These are phyloP conservation scores for Tapera naevia DNA, from an alignment of 2,797 vertebrate genomes.

Conservation along the genomic window DNA sequence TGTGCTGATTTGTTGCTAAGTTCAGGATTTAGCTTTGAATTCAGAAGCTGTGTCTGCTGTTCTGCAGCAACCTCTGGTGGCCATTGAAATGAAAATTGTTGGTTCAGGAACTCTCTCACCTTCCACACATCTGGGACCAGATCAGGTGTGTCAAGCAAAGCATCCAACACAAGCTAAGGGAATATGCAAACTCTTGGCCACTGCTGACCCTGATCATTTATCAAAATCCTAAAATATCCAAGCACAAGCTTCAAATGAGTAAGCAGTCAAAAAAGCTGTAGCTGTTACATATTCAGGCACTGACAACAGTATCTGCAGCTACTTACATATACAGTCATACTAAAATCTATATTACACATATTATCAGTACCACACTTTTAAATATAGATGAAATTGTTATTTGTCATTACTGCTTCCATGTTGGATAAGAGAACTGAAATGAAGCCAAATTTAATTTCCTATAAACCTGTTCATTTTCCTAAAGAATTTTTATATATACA, in stretches of 20 bases:
- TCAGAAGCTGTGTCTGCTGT: background rate
- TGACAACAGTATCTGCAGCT: background rate
- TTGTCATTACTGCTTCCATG: background rate
- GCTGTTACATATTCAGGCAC: background rate
- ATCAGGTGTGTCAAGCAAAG: background rate
- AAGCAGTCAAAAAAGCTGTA: background rate
- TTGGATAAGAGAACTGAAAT: background rate
- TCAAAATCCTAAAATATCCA: background rate
- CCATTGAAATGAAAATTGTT: background rate
- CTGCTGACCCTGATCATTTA: background rate
- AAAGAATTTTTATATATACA: background rate
- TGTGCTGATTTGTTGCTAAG: background rate
- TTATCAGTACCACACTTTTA: accelerated
- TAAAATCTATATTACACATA: background rate
- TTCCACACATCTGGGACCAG: background rate
- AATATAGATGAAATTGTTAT: background rate
- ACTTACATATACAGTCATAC: background rate
- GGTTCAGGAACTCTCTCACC: background rate
- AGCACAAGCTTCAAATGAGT: background rate
- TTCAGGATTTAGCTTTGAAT: background rate
- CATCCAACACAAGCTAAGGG: background rate
- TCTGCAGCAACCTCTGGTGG: slow-evolving; percentile 65
- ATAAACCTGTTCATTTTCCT: background rate
- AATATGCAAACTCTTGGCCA: background rate
- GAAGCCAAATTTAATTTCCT: background rate